phyloP scores from a whole-genome alignment of 2,797 vertebrate genomes.

The Eurystomus glaucurus region DNA sequence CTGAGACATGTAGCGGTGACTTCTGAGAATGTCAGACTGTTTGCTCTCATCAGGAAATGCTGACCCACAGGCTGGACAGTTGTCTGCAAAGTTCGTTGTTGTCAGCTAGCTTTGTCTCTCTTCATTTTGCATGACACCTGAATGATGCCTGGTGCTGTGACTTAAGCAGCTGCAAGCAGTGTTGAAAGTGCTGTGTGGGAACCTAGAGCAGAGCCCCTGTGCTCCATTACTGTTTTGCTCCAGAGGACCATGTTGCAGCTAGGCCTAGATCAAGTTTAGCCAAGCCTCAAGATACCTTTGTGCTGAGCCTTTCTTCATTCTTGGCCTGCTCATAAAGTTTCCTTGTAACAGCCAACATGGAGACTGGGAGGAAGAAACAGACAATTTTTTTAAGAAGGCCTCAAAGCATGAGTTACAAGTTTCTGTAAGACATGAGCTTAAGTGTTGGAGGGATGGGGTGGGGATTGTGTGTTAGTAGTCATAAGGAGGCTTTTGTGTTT shows the following conservation, averaged over 20 bases:
- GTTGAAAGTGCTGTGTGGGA: neutral
- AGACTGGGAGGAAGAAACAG: neutral
- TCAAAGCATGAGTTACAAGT: neutral
- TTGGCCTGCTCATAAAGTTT: accelerated
- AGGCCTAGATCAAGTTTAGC: neutral
- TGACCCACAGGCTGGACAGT: neutral
- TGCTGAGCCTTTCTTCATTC: neutral
- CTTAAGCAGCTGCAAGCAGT: neutral
- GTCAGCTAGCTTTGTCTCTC: neutral
- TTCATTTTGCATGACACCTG: neutral
- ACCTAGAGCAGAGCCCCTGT: neutral
- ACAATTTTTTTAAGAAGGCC: neutral
- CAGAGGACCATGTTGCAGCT: neutral
- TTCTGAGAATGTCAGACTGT: neutral
- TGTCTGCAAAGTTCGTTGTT: neutral
- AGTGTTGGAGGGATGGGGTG: accelerated
- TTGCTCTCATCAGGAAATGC: neutral
- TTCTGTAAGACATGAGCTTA: neutral
- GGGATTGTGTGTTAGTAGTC: neutral
- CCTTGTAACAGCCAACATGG: neutral
- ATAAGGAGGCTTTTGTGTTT: neutral
- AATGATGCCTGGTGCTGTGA: neutral
- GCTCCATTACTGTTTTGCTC: neutral
- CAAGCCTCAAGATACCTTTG: neutral
- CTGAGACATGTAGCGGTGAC: neutral